These are phyloP conservation scores for Drosophila watanabei DNA, from an alignment of 1,140 invertebrate species.

Conservation along the genomic window DNA sequence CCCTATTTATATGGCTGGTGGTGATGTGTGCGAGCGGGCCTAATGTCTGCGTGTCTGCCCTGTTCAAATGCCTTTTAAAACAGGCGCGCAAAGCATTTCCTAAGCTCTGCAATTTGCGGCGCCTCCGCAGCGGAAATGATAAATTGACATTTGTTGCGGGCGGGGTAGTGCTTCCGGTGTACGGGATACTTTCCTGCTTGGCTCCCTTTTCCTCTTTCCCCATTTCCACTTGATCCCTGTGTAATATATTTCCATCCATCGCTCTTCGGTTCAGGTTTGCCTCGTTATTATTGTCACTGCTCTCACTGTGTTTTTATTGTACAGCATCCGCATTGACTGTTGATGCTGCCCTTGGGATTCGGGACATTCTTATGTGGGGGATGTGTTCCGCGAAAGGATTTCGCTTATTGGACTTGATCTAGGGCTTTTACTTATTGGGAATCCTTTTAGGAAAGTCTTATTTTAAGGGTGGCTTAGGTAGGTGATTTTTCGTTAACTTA, in stretches of 20 bases:
- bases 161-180: constrained; percentile 43
- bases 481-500: background rate
- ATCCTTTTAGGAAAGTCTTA: background rate
- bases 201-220: constrained; percentile 9
- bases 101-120: constrained; percentile 67
- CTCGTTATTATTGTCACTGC: constrained; percentile 54
- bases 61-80: constrained; percentile 70
- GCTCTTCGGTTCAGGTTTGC: constrained; percentile 29
- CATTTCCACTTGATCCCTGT: constrained; percentile 26
- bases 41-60: constrained; percentile 33
- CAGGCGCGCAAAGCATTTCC: constrained; percentile 61
- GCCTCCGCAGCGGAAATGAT: constrained; percentile 74
- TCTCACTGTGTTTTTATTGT: constrained; percentile 34
- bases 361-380: background rate
- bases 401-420: constrained; percentile 29
- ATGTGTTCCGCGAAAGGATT: constrained; percentile 34
- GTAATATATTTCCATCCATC: constrained; percentile 16
- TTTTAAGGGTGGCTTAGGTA: background rate
- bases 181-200: constrained; percentile 14
- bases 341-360: constrained; percentile 16
- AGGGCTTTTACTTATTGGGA: background rate
- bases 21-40: constrained; percentile 18
- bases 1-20: constrained; percentile 23
- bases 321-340: constrained; percentile 41
- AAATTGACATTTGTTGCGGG: constrained; percentile 72